Conservation (phyloP, 2,113 vertebrate species). For the Patagioenas fasciata region DNA sequence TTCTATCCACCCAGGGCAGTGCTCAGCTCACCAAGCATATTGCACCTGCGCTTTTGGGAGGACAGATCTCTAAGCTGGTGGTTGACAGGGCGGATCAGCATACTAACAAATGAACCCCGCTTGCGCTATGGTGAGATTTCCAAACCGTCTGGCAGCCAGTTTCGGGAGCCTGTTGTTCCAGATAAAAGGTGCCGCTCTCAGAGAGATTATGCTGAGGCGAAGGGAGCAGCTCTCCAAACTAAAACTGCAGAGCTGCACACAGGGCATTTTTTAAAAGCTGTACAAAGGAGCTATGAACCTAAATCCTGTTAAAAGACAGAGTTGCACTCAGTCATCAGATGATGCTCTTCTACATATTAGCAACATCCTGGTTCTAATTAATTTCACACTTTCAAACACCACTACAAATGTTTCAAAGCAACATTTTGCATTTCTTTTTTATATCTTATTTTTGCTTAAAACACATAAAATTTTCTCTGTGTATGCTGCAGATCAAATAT, state of each 20-base stretch:
- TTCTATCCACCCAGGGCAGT: not conserved
- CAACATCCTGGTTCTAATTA: not conserved
- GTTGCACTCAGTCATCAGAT: not conserved
- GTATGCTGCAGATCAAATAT: not conserved
- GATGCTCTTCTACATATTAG: not conserved
- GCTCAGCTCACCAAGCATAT: not conserved
- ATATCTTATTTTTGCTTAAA: not conserved
- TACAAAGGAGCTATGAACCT: not conserved
- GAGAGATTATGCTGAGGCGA: not conserved
- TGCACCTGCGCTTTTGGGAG: constrained; percentile 34
- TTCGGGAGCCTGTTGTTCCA: not conserved
- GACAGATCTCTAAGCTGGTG: not conserved
- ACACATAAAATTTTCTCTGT: not conserved
- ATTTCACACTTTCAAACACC: not conserved
- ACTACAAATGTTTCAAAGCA: not conserved
- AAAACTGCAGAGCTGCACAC: not conserved
- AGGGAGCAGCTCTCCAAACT: not conserved
- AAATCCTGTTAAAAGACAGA: constrained; percentile 1
- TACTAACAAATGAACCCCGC: constrained; percentile 10
- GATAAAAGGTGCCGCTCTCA: constrained; percentile 34
- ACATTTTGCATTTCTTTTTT: not conserved
- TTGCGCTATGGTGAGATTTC: not conserved
- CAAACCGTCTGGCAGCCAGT: not conserved
- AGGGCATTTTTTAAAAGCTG: not conserved
- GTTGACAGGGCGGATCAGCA: constrained; percentile 23